Conservation (phyloP, 2,797 vertebrate species). For the Cuniculus paca region DNA sequence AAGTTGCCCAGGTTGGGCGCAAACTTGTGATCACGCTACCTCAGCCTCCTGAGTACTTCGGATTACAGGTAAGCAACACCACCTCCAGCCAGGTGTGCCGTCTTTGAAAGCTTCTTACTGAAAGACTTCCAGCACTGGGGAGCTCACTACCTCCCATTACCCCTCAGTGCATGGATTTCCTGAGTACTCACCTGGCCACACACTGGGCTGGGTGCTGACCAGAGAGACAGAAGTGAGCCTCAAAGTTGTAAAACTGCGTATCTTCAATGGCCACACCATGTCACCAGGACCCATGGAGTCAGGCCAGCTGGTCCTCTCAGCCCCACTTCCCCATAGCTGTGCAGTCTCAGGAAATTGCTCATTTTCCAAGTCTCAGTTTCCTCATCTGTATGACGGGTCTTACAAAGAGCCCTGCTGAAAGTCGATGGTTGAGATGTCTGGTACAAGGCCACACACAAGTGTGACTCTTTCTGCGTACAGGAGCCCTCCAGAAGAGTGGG, state of each 20-base stretch:
- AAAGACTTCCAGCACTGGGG: accelerated
- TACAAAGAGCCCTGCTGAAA: background rate
- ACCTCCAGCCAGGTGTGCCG: accelerated
- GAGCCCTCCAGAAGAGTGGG: background rate
- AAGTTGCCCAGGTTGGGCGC: background rate
- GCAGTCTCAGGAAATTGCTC: background rate
- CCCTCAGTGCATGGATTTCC: background rate
- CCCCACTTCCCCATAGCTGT: background rate
- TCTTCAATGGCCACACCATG: too few relatives aligned
- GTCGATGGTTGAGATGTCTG: background rate
- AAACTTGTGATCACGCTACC: background rate
- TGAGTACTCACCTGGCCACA: background rate
- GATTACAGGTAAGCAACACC: background rate
- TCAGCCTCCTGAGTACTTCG: background rate
- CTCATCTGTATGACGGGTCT: background rate
- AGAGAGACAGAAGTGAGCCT: background rate
- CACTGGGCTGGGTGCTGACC: background rate
- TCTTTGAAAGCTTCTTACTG: background rate
- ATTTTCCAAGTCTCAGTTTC: background rate
- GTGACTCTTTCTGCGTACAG: background rate
- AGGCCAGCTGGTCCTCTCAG: background rate
- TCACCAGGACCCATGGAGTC: background rate
- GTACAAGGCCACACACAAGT: background rate
- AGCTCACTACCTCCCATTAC: background rate
- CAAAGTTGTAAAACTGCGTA: accelerated